A percentile compares a stretch with the other conserved stretches of the same genome.
Conservation (phyloP, 2,113 vertebrate genomes). For the Orientallactaga bullata region DNA sequence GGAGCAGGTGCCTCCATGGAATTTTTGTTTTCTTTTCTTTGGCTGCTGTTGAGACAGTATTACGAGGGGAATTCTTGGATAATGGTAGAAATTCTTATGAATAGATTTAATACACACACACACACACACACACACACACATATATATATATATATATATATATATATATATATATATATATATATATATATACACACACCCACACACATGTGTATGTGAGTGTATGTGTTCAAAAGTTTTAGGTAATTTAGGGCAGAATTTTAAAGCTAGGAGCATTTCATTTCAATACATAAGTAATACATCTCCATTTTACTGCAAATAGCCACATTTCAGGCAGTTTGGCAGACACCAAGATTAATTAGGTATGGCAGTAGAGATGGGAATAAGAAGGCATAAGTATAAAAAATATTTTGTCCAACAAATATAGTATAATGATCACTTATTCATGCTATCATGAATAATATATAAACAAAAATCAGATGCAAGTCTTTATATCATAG, state of each 20-base stretch:
- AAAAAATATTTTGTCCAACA: background rate
- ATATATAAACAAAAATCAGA: background rate
- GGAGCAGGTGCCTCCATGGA: background rate
- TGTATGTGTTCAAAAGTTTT: background rate
- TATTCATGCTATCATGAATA: background rate
- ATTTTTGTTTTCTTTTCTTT: background rate
- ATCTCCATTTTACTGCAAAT: background rate
- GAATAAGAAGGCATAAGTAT: background rate
- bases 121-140: too few species aligned
- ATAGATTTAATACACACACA: background rate
- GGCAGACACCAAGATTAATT: background rate
- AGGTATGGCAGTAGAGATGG: background rate
- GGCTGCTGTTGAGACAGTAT: background rate
- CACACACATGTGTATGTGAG: too few species aligned
- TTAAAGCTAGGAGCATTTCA: background rate
- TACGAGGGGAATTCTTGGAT: background rate
- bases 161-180: too few species aligned
- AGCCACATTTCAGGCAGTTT: background rate
- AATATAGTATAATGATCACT: background rate
- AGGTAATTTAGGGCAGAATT: background rate
- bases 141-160: too few species aligned
- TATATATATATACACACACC: too few species aligned
- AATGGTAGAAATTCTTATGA: slow-evolving; percentile 8
- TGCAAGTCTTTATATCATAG: background rate
- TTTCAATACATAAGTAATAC: background rate